Evolutionary conservation across 2,797 vertebrate species (phyloP).

Genomic region (Lateolabrax maculatus): DNA sequence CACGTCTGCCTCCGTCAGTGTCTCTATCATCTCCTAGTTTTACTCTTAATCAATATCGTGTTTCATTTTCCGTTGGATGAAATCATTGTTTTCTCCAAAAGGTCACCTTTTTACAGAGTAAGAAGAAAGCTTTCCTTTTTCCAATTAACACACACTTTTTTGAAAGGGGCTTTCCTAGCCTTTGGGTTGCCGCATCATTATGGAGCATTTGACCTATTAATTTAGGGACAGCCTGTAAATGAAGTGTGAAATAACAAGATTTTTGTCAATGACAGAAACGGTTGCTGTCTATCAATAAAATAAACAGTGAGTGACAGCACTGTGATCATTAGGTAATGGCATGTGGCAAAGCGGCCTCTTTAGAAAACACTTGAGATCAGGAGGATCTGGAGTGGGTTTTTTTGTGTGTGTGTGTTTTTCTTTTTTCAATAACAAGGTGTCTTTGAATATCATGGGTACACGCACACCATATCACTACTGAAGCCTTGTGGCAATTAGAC

Average conservation of each 20-base stretch:
- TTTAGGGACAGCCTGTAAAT: slow-evolving; percentile 12
- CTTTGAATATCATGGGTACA: slow-evolving; percentile 24
- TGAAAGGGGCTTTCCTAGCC: background rate
- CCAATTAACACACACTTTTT: slow-evolving; percentile 11
- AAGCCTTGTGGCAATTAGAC: slow-evolving; percentile 39
- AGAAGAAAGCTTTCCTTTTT: slow-evolving; percentile 17
- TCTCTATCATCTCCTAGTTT: slow-evolving; percentile 38
- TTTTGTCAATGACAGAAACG: background rate
- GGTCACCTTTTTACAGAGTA: slow-evolving; percentile 43
- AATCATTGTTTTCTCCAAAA: slow-evolving; percentile 46
- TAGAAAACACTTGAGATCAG: background rate
- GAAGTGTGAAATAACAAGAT: slow-evolving; percentile 16
- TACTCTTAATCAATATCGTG: slow-evolving; percentile 41
- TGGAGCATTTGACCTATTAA: slow-evolving; percentile 25
- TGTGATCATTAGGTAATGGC: slow-evolving; percentile 9
- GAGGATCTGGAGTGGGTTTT: background rate
- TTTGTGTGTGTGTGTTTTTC: no score
- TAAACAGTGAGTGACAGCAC: background rate
- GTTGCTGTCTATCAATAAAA: slow-evolving; percentile 14
- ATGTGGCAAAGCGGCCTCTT: slow-evolving; percentile 9
- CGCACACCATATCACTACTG: slow-evolving; percentile 9
- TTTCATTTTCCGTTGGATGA: slow-evolving; percentile 47
- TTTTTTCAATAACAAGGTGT: background rate
- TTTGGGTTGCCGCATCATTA: background rate
- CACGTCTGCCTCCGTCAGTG: slow-evolving; percentile 18